These are phyloP conservation scores for Hylaeus anthracinus DNA, from an alignment of 1,140 invertebrate species.

Conservation along the genomic window DNA sequence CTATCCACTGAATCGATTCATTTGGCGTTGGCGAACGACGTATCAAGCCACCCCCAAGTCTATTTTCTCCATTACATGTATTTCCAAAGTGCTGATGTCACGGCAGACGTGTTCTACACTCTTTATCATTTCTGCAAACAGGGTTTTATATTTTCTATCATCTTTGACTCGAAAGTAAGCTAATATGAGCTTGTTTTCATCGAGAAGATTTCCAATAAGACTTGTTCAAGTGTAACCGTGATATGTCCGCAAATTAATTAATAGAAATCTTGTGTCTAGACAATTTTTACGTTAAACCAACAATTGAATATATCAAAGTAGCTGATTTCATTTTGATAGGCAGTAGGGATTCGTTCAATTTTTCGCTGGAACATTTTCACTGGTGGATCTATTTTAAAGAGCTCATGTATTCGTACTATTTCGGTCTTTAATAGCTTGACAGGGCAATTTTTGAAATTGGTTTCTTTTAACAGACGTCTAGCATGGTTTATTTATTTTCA, in stretches of 20 bases:
- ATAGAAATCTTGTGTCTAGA: background rate
- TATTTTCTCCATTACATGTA: no score
- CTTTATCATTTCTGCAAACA: background rate
- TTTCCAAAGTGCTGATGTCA: no score
- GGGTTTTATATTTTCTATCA: background rate
- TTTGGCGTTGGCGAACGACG: no score
- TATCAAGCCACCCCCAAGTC: no score
- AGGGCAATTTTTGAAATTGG: background rate
- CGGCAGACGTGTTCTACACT: background rate
- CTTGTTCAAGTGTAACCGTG: no score
- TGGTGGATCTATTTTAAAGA: background rate
- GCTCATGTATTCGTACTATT: constrained; percentile 1
- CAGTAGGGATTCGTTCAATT: background rate
- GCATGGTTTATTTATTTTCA: no score
- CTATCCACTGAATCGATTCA: no score
- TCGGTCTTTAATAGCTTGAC: constrained; percentile 4
- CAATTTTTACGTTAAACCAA: background rate
- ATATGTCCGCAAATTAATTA: no score
- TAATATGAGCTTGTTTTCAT: background rate
- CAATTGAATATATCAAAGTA: no score
- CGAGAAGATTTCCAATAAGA: no score
- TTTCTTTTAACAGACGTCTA: background rate
- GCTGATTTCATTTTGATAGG: background rate
- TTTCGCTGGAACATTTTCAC: background rate
- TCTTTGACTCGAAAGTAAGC: background rate